Conservation (phyloP, 2,888 invertebrate genomes). For the Drosophila buzzatii region DNA sequence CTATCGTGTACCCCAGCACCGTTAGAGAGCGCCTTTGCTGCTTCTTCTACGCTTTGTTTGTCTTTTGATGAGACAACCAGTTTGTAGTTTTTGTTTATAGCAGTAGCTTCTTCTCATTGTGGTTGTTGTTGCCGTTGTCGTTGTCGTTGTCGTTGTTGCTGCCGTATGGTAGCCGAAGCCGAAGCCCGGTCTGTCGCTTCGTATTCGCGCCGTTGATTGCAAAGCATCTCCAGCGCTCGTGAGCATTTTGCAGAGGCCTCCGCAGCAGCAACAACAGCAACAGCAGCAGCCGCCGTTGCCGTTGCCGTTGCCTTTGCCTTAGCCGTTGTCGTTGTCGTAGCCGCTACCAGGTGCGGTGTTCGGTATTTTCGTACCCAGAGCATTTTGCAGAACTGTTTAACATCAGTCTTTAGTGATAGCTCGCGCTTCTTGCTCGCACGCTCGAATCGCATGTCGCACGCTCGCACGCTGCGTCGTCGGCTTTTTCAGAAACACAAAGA, state of each 20-base stretch:
- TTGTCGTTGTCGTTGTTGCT: slow-evolving; percentile 36
- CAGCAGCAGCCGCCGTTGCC: slow-evolving; percentile 20
- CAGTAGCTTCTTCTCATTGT: slow-evolving; percentile 67
- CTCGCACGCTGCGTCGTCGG: slow-evolving; percentile 45
- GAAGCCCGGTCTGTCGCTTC: slow-evolving; percentile 58
- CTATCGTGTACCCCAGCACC: slow-evolving; percentile 53
- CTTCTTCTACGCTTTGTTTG: slow-evolving; percentile 62
- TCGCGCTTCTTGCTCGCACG: slow-evolving; percentile 83
- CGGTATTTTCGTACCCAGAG: slow-evolving; percentile 58
- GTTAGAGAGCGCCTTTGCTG: slow-evolving; percentile 67
- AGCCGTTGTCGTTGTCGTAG: slow-evolving; percentile 20
- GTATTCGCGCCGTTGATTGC: slow-evolving; percentile 66
- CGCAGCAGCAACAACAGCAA: slow-evolving; percentile 31
- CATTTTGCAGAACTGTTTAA: slow-evolving; percentile 84
- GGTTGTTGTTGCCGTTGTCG: slow-evolving; percentile 31
- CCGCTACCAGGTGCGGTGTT: slow-evolving; percentile 46
- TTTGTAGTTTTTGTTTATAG: slow-evolving; percentile 73
- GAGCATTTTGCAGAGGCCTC: slow-evolving; percentile 64
- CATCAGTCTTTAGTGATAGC: slow-evolving; percentile 85
- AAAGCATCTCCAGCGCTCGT: slow-evolving; percentile 64
- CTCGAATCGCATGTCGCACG: slow-evolving; percentile 73
- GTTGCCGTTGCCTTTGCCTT: slow-evolving; percentile 22
- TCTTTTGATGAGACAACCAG: slow-evolving; percentile 73
- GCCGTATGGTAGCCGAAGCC: slow-evolving; percentile 59
- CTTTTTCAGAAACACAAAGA: slow-evolving; percentile 22